These are phyloP conservation scores for Chesias legatella DNA, from an alignment of 2,888 invertebrate species.

Conservation along the genomic window DNA sequence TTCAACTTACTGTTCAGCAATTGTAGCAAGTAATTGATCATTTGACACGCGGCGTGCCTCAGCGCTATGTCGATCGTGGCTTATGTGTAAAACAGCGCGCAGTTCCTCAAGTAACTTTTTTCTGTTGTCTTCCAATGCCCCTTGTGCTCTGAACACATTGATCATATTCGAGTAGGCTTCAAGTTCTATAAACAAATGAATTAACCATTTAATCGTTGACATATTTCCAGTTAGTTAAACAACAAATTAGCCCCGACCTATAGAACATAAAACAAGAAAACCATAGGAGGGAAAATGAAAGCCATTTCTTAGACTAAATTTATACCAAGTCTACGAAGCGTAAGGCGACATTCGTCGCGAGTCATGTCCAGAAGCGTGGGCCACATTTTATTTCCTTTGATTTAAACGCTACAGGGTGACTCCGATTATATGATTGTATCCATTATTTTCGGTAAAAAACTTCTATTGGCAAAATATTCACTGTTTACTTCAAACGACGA, in stretches of 20 bases:
- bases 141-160: slow-evolving; percentile 95
- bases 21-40: slow-evolving; percentile 92
- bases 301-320: slow-evolving; percentile 73
- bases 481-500: slow-evolving; percentile 81
- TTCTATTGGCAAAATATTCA: slow-evolving; percentile 78
- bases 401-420: slow-evolving; percentile 52
- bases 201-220: slow-evolving; percentile 30
- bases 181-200: slow-evolving; percentile 84
- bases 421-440: slow-evolving; percentile 62
- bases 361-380: slow-evolving; percentile 90
- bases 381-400: slow-evolving; percentile 72
- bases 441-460: slow-evolving; percentile 67
- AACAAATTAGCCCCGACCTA: slow-evolving; percentile 40
- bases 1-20: slow-evolving; percentile 91
- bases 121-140: slow-evolving; percentile 91
- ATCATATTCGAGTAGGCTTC: slow-evolving; percentile 95
- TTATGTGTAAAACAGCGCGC: slow-evolving; percentile 90
- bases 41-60: slow-evolving; percentile 95
- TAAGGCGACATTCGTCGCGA: slow-evolving; percentile 93
- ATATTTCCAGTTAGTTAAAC: slow-evolving; percentile 29
- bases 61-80: slow-evolving; percentile 94
- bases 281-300: slow-evolving; percentile 78
- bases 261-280: slow-evolving; percentile 55
- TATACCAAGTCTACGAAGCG: slow-evolving; percentile 92
- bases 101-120: slow-evolving; percentile 91